Base-by-base conservation (phyloP, 1,140 invertebrate genomes). In the Drosophila nebulosa region DNA sequence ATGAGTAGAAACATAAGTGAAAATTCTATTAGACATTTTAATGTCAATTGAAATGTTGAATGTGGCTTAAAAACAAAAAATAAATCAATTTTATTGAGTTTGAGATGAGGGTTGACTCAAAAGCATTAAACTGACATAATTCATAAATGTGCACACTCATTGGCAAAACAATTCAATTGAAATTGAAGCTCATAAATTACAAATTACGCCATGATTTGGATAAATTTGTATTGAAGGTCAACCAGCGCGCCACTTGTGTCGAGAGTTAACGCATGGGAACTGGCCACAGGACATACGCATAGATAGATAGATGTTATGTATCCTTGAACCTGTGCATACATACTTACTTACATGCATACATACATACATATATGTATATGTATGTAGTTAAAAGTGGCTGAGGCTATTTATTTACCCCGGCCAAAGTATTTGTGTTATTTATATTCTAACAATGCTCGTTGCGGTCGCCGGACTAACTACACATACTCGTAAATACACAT, bases 171-270 rank as follows among this genome's bases (percentile, higher is more conserved):
- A 74, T 74, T 75, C 64, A 75, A 75, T 75, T 46, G 39, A 46
- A 46, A 46, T 7, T 46, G 9, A 21, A 46, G 9, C 64, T 69
- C 70, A 79, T 79, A 70, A 74, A 79, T 79, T 66, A 74, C 51
- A 35, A 46, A 79, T 69, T 59, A 18, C 5, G 1, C 3, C 1
- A 64, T 57, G 55, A 64, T 69, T 55, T 63, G 63, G 66, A 66
- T 69, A 51, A 55, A 30, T 30, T 30, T 55, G 26, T 30, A 30
- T 55, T 52, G 6, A 16, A 55, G 52, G 52, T 30, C 16, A 21
- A 21, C n/a, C 1, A 1, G n/a, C n/a, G 27, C 5, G 39, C 14
- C 6, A 42, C 2, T 24, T 24, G 2, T 24, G 46, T 4, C 35
- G 16, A 9, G 18, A 32, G 58, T 30, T 58, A 57, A 56, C 42